Evolutionary conservation across 2,888 invertebrate species (phyloP), one percentile per base, ranked within the genome.

Genomic region (Dynastes tityus): DNA sequence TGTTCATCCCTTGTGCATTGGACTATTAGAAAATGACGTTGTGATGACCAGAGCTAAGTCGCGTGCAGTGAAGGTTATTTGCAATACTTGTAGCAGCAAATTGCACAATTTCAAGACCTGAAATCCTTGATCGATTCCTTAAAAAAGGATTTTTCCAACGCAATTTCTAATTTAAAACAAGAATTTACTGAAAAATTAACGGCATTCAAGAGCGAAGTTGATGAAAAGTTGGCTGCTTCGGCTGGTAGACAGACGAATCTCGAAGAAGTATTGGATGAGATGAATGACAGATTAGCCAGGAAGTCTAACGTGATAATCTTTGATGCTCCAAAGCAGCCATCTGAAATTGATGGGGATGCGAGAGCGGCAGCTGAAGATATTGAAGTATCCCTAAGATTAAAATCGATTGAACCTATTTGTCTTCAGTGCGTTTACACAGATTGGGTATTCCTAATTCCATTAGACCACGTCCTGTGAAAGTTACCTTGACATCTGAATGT

Each of bases 391-490:
- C 3, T 16, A 13, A n/a, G 32, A 4, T 29, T 64, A 16, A 37
- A 64, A 37, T n/a, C 64, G 6, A 13, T 32, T 11, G 37, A 8
- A 13, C 37, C 64, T 9, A 64, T 29, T 11, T 29, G 6, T 2
- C 64, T 6, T 11, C 32, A 37, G 1, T 32, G 2, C 9, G 9
- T 37, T 32, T 32, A 11, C 13, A 13, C 0, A 64, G 32, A 64
- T 29, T 64, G 6, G 64, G 32, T 64, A 13, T 13, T 4, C 9
- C 37, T n/a, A 13, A 27, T 13, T 13, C 32, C 11, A 13, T 2
- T 29, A 32, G 37, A 9, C 37, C 64, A 55, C 29, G 73, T 2
- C 73, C 73, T 22, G 32, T 73, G 9, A 73, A 73, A 16, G 32
- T 73, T n/a, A 6, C n/a, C 4, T 13, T 73, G 29, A 55, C 13